Conservation (phyloP, 2,888 invertebrate species). For the Nasonia oneida region DNA sequence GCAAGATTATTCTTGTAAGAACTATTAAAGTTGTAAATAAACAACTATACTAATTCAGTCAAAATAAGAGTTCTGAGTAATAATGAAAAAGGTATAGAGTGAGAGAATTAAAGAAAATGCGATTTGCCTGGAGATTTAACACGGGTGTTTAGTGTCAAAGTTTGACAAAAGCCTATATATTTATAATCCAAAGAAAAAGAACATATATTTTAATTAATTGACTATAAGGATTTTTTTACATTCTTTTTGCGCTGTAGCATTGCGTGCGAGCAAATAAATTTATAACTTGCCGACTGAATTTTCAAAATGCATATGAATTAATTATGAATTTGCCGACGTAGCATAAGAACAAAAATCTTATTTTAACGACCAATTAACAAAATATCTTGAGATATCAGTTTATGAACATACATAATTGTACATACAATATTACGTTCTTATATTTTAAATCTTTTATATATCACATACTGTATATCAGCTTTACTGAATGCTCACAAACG, state of each 20-base stretch:
- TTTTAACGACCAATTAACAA: conserved; percentile 43
- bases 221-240: conserved; percentile 58
- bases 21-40: conserved; percentile 53
- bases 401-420: conserved; percentile 38
- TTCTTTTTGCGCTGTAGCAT: conserved; percentile 40
- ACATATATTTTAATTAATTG: conserved; percentile 62
- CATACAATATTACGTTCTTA: conserved; percentile 37
- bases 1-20: conserved; percentile 54
- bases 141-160: conserved; percentile 53
- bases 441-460: conserved; percentile 38
- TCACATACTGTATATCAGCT: conserved; percentile 16
- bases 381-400: conserved; percentile 35
- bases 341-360: conserved; percentile 49
- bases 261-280: conserved; percentile 53
- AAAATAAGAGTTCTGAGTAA: conserved; percentile 2
- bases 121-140: conserved; percentile 31
- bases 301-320: conserved; percentile 48
- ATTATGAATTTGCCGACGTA: conserved; percentile 45
- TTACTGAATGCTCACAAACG: conserved; percentile 25
- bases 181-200: conserved; percentile 63
- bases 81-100: conserved; percentile 36
- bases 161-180: conserved; percentile 61
- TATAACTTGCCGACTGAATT: conserved; percentile 57
- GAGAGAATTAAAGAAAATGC: conserved; percentile 36
- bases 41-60: conserved; percentile 29